phyloP scores from a whole-genome alignment of 1,140 invertebrate genomes.

The Achatina immaculata region DNA sequence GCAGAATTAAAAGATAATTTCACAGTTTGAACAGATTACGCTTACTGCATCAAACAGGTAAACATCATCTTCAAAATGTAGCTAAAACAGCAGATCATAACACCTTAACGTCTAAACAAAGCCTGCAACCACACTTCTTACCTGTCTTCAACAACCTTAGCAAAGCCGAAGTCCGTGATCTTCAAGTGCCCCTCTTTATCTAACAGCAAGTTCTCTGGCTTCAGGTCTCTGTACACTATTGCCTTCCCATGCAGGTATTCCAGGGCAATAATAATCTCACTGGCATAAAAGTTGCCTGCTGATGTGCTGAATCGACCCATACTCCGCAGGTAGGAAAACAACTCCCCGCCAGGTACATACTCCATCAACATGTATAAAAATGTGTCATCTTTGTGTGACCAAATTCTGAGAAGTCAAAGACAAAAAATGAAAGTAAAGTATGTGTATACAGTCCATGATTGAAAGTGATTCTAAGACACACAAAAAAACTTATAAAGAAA shows the following conservation, averaged over 20 bases:
- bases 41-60: no score
- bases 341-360: conserved; percentile 89
- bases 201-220: conserved; percentile 93
- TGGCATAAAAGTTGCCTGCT: conserved; percentile 92
- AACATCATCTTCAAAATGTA: no score
- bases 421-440: no score
- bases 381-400: conserved; percentile 88
- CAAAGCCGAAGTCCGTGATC: conserved; percentile 98
- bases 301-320: conserved; percentile 88
- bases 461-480: no score
- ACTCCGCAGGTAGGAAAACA: conserved; percentile 94
- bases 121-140: no score
- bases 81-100: no score
- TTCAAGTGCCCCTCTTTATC: conserved; percentile 94
- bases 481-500: neutral
- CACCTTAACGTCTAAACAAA: no score
- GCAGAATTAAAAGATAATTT: no score
- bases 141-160: conserved; percentile 90
- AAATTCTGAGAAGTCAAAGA: conserved; percentile 77
- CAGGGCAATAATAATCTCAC: conserved; percentile 92
- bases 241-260: conserved; percentile 86
- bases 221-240: conserved; percentile 76
- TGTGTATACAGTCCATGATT: neutral
- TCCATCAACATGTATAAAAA: conserved; percentile 94
- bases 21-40: no score